Evolutionary conservation across 23 tunicate species (phyloP).

Genomic region (Aplidium turbinatum): DNA sequence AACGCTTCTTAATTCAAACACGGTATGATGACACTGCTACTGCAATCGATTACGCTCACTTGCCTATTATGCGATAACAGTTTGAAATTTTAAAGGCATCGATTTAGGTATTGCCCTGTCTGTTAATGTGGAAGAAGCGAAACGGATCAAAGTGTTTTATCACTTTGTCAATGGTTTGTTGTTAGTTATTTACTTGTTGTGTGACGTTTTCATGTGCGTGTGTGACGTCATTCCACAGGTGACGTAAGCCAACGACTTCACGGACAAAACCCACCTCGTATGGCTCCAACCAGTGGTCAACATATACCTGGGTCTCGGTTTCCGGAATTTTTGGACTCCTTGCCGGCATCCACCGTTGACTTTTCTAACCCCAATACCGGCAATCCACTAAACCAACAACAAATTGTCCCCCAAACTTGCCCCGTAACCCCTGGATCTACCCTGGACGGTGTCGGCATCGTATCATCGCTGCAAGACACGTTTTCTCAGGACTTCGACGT

Average conservation of each 20-base stretch:
- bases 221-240: too few species aligned
- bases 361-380: constrained; percentile 43
- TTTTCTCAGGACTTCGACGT: constrained; percentile 85
- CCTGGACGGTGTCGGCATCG: constrained; percentile 66
- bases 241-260: constrained; percentile 50
- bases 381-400: constrained; percentile 1
- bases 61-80: too few species aligned
- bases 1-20: too few species aligned
- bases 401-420: constrained; percentile 13
- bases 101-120: too few species aligned
- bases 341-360: constrained; percentile 86
- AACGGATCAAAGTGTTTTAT: too few species aligned
- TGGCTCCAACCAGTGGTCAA: constrained; percentile 35
- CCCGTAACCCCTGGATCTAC: constrained; percentile 23
- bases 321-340: constrained; percentile 83
- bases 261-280: constrained; percentile 15
- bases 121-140: too few species aligned
- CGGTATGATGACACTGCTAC: too few species aligned
- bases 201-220: too few species aligned
- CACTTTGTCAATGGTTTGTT: too few species aligned
- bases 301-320: constrained; percentile 33
- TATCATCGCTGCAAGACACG: constrained; percentile 61
- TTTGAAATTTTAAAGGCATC: too few species aligned
- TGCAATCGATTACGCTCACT: too few species aligned
- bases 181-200: too few species aligned